phyloP scores from a whole-genome alignment of 2,113 vertebrate genomes.

The Mesoclemmys tuberculata region DNA sequence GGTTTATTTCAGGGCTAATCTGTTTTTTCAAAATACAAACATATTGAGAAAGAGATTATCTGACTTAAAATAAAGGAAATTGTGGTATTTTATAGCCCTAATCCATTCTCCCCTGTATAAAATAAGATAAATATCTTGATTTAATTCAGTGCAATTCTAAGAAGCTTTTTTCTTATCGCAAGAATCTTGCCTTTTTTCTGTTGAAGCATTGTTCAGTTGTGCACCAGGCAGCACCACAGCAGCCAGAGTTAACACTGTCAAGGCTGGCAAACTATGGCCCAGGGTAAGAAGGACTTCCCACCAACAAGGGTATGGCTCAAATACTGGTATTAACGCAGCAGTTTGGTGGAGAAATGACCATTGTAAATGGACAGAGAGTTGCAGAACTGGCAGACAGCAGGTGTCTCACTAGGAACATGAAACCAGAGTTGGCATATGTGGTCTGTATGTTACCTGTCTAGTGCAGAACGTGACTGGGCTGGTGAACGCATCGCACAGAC shows the following conservation, averaged over 20 bases:
- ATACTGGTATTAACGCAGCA: not conserved
- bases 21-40: slow-evolving; percentile 23
- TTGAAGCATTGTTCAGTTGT: not conserved
- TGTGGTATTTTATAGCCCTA: slow-evolving; percentile 44
- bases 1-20: slow-evolving; percentile 2
- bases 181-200: not conserved
- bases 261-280: not conserved
- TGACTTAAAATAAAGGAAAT: slow-evolving; percentile 11
- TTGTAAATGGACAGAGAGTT: not conserved
- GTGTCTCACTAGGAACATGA: not conserved
- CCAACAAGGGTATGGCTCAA: not conserved
- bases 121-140: slow-evolving; percentile 65
- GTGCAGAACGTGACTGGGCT: accelerated
- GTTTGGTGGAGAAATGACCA: not conserved
- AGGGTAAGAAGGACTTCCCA: not conserved
- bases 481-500: not conserved
- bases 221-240: not conserved
- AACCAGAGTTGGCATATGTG: not conserved
- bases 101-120: slow-evolving; percentile 42
- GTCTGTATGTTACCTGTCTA: not conserved
- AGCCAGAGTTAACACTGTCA: not conserved
- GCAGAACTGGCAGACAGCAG: not conserved
- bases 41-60: slow-evolving; percentile 13
- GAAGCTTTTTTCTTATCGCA: slow-evolving; percentile 42
- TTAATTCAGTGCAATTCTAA: slow-evolving; percentile 38